Evolutionary conservation across 2,113 vertebrate species (phyloP).

Genomic region (Turnix velox): DNA sequence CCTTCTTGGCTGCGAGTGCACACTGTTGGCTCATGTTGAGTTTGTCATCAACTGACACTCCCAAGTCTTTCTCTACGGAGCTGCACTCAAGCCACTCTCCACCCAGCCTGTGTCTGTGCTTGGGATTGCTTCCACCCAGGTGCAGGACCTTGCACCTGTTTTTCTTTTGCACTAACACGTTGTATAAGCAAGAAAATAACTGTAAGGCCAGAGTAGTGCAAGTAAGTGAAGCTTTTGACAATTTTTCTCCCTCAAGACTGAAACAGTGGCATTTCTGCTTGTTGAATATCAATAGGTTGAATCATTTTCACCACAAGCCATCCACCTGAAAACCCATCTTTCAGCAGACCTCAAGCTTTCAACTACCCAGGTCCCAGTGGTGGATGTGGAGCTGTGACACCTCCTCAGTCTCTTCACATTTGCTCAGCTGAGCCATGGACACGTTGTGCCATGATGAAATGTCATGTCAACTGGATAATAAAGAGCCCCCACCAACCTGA

Average conservation of each 20-base stretch:
- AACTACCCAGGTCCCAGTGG: accelerated
- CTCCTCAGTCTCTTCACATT: neutral
- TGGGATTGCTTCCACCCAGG: too few relatives aligned
- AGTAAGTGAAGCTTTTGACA: neutral
- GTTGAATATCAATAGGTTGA: neutral
- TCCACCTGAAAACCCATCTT: neutral
- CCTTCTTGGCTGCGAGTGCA: too few relatives aligned
- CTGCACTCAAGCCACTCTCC: too few relatives aligned
- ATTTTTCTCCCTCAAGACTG: neutral
- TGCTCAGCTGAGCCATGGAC: neutral
- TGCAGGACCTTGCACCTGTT: too few relatives aligned
- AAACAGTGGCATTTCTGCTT: neutral
- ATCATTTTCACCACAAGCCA: neutral
- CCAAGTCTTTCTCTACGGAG: too few relatives aligned
- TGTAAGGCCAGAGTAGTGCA: neutral
- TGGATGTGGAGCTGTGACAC: accelerated
- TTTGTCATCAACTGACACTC: too few relatives aligned
- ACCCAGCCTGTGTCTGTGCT: too few relatives aligned
- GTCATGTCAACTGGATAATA: neutral
- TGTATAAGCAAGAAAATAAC: neutral
- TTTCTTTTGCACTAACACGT: neutral
- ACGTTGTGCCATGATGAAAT: neutral
- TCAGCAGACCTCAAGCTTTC: neutral
- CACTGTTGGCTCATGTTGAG: too few relatives aligned
- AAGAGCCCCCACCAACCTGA: neutral